Percentiles rank a stretch among this genome's conserved stretches.
phyloP scores from a whole-genome alignment of 2,888 invertebrate species.

The Mimumesa dahlbomi region DNA sequence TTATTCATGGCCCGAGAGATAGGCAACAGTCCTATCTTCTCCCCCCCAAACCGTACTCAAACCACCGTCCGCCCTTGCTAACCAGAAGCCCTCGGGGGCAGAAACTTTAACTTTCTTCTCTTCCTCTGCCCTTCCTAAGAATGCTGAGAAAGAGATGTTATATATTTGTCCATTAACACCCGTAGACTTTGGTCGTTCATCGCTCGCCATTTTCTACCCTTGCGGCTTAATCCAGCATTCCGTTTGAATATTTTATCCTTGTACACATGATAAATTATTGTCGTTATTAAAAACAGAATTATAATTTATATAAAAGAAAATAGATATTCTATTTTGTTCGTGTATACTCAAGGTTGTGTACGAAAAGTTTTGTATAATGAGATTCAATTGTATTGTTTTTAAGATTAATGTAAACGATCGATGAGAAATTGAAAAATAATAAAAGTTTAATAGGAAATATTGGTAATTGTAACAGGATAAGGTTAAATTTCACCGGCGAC shows the following conservation, averaged over 20 bases:
- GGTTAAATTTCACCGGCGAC: conserved; percentile 13
- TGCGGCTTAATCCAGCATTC: conserved; percentile 25
- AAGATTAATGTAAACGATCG: no score
- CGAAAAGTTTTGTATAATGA: no score
- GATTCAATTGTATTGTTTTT: no score
- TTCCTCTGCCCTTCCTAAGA: conserved; percentile 28
- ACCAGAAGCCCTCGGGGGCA: conserved; percentile 63
- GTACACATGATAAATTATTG: background rate
- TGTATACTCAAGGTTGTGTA: no score
- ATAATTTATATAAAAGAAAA: no score
- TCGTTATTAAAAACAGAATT: no score
- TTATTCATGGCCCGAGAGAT: conserved; percentile 74
- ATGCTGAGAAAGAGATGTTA: conserved; percentile 54
- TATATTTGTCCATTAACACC: conserved; percentile 68
- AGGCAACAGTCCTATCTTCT: conserved; percentile 71
- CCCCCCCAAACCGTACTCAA: conserved; percentile 48
- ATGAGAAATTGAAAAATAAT: no score
- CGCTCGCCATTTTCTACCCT: conserved; percentile 25
- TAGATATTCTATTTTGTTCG: no score
- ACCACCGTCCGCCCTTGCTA: conserved; percentile 39
- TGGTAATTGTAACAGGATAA: no score
- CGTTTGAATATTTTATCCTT: background rate
- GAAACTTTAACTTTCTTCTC: conserved; percentile 70
- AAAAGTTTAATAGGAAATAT: no score
- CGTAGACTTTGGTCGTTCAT: conserved; percentile 43